Evolutionary conservation across 2,888 invertebrate genomes (phyloP).

Genomic region (Timandra comae): DNA sequence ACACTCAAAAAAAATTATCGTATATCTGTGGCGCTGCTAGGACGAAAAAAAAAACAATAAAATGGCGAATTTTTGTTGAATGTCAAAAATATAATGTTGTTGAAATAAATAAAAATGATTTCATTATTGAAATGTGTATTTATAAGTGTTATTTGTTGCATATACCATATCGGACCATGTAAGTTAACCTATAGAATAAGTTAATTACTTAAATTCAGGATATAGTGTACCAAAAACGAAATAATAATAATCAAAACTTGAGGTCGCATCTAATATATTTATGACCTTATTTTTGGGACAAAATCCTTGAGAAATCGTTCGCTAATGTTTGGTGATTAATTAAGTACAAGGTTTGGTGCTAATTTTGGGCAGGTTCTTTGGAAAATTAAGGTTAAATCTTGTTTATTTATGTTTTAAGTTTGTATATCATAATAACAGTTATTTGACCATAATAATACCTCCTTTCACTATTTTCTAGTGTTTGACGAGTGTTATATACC

Average conservation of each 20-base stretch:
- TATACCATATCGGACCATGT: constrained; percentile 48
- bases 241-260: constrained; percentile 15
- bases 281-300: constrained; percentile 23
- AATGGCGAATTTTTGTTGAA: constrained; percentile 57
- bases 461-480: too few relatives aligned
- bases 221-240: not conserved
- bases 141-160: constrained; percentile 40
- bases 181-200: constrained; percentile 42
- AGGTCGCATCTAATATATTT: too few relatives aligned
- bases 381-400: constrained; percentile 14
- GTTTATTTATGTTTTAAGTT: not conserved
- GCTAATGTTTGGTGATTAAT: constrained; percentile 25
- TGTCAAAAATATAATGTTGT: constrained; percentile 59
- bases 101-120: constrained; percentile 66
- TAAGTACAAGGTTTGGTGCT: constrained; percentile 27
- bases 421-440: too few relatives aligned
- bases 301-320: constrained; percentile 33
- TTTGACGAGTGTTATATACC: too few relatives aligned
- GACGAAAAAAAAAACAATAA: constrained; percentile 37
- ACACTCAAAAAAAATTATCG: too few relatives aligned
- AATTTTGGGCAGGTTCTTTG: constrained; percentile 16
- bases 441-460: too few relatives aligned
- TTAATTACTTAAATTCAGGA: too few relatives aligned
- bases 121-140: constrained; percentile 40
- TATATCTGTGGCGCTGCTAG: not conserved